A percentile compares a stretch with the other conserved stretches of the same genome.
These are phyloP conservation scores for Halcyon smyrnensis DNA, from an alignment of 2,797 vertebrate species.

Conservation along the genomic window DNA sequence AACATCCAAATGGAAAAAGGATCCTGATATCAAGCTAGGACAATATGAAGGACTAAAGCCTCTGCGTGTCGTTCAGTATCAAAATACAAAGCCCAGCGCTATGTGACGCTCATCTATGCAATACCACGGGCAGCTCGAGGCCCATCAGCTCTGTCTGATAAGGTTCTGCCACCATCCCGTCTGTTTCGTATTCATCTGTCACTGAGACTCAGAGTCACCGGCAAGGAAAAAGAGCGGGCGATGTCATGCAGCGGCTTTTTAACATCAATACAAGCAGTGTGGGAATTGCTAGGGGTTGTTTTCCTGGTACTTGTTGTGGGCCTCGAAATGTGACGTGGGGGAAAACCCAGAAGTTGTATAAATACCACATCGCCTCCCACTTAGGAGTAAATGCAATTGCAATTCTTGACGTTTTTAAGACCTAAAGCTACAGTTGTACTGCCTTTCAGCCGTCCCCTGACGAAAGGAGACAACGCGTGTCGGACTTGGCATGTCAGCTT, in stretches of 20 bases:
- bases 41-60: not conserved
- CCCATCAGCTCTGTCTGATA: not conserved
- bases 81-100: not conserved
- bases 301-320: not conserved
- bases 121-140: not conserved
- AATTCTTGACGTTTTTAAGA: not conserved
- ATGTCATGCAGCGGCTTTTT: not conserved
- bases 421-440: accelerated
- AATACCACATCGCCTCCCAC: not conserved
- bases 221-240: not conserved
- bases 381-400: not conserved
- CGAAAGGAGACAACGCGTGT: not conserved
- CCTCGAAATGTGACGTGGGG: not conserved
- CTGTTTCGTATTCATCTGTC: slow-evolving; percentile 41
- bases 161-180: slow-evolving; percentile 19
- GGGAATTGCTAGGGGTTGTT: not conserved
- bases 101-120: not conserved
- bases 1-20: not conserved
- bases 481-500: not conserved
- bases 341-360: not conserved
- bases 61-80: not conserved
- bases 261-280: not conserved
- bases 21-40: not conserved
- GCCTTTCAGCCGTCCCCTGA: not conserved
- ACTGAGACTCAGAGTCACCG: not conserved